phyloP scores from a whole-genome alignment of 2,888 invertebrate species.

The Drosophila acutilabella region DNA sequence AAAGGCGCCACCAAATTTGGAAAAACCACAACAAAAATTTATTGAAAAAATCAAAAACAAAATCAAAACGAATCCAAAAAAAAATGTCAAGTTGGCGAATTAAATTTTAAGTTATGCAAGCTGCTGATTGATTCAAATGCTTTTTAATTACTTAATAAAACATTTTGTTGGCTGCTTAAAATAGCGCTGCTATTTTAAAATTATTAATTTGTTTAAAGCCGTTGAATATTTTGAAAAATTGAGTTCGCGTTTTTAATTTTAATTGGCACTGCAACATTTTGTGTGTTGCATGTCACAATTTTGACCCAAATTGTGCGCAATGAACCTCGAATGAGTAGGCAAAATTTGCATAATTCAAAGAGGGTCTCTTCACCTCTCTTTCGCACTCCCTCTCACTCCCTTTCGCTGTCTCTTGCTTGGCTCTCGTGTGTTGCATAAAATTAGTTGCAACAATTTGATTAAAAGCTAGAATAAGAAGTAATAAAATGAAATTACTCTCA shows the following conservation, averaged over 20 bases:
- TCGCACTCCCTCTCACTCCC: neutral
- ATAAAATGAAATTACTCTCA: conserved; percentile 50
- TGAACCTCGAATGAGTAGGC: conserved; percentile 52
- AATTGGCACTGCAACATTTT: conserved; percentile 37
- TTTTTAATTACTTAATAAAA: conserved; percentile 69
- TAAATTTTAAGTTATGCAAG: conserved; percentile 64
- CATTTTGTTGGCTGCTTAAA: conserved; percentile 18
- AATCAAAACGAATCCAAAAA: conserved; percentile 8
- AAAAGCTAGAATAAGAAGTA: conserved; percentile 25
- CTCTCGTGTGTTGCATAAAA: conserved; percentile 56
- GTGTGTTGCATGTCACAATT: conserved; percentile 50
- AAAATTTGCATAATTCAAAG: conserved; percentile 61
- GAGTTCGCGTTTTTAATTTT: conserved; percentile 15
- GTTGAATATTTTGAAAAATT: conserved; percentile 12
- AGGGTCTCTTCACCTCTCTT: neutral
- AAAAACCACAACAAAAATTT: conserved; percentile 25
- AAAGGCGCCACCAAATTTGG: conserved; percentile 65
- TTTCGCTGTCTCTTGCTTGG: neutral
- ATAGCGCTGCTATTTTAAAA: conserved; percentile 1
- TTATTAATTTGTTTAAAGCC: neutral
- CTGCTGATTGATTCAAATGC: conserved; percentile 63
- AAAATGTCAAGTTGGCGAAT: conserved; percentile 28
- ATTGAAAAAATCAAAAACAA: conserved; percentile 2
- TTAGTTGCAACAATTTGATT: conserved; percentile 66
- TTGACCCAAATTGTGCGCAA: conserved; percentile 73